Evolutionary conservation across 2,797 vertebrate species (phyloP).

Genomic region (Esox lucius): DNA sequence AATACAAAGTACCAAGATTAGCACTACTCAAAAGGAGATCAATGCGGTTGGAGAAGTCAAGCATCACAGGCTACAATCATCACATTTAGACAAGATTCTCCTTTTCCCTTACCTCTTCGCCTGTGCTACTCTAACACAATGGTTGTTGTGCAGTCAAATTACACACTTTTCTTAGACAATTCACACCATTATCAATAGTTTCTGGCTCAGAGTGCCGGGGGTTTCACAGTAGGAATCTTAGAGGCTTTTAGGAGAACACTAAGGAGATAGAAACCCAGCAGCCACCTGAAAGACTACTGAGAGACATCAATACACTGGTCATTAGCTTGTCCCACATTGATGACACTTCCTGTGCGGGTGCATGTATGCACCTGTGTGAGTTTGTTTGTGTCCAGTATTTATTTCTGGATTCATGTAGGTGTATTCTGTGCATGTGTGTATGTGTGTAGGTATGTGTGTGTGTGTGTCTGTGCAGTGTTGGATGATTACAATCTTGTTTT

Average conservation of each 20-base stretch:
- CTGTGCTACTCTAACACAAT: background rate
- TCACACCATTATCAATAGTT: background rate
- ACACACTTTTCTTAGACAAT: background rate
- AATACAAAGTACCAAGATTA: background rate
- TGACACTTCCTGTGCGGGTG: conserved; percentile 49
- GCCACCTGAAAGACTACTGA: background rate
- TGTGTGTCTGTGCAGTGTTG: no score
- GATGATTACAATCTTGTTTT: no score
- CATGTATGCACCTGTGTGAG: conserved; percentile 15
- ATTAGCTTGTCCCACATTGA: conserved; percentile 19
- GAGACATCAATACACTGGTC: background rate
- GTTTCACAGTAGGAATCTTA: background rate
- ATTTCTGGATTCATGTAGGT: background rate
- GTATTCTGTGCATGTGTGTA: background rate
- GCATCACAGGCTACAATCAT: background rate
- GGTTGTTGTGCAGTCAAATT: background rate
- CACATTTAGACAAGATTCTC: background rate
- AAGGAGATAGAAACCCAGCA: background rate
- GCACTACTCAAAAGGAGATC: background rate
- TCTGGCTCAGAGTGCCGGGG: background rate
- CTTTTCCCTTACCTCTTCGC: background rate
- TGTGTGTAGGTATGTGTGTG: no score
- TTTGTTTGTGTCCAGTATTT: conserved; percentile 45
- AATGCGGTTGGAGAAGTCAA: background rate
- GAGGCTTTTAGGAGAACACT: background rate